A percentile compares a stretch with the other conserved stretches of the same genome.
phyloP scores from a whole-genome alignment of 2,888 invertebrate genomes.

The Nymphalis c-album region DNA sequence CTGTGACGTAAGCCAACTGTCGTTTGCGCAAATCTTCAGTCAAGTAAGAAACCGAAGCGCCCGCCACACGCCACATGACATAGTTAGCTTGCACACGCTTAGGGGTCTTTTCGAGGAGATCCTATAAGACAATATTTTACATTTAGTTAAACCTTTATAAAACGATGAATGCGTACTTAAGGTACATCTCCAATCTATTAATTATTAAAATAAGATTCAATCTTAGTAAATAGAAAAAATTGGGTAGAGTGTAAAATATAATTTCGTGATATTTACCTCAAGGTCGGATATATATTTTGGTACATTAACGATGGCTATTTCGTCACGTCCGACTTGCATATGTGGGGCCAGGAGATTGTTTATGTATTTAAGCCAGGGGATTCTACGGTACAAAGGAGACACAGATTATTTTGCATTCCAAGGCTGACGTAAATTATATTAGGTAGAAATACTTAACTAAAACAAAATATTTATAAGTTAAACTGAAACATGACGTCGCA shows the following conservation, averaged over 20 bases:
- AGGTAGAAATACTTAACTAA: not conserved
- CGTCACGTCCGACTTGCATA: conserved; percentile 83
- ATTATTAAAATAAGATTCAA: too few relatives aligned
- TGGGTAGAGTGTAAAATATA: not conserved
- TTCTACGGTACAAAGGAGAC: conserved; percentile 52
- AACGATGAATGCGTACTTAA: too few relatives aligned
- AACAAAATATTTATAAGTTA: not conserved
- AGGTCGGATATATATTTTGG: conserved; percentile 89
- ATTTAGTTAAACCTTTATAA: not conserved
- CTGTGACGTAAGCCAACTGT: conserved; percentile 90
- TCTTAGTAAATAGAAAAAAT: too few relatives aligned
- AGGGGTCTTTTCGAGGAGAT: conserved; percentile 75
- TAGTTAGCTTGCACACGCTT: conserved; percentile 89
- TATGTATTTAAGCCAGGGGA: conserved; percentile 92
- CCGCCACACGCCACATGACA: conserved; percentile 94
- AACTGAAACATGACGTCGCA: too few relatives aligned
- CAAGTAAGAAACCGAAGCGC: conserved; percentile 90
- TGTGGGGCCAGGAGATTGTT: conserved; percentile 88
- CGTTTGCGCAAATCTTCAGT: conserved; percentile 88
- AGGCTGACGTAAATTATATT: not conserved
- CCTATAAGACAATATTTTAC: conserved; percentile 42
- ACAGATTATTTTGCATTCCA: not conserved
- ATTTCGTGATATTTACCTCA: conserved; percentile 65
- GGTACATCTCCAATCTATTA: too few relatives aligned
- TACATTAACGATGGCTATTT: conserved; percentile 91